These are phyloP conservation scores for Melanotaenia trifasciata DNA, from an alignment of 2,797 vertebrate species.

Conservation along the genomic window DNA sequence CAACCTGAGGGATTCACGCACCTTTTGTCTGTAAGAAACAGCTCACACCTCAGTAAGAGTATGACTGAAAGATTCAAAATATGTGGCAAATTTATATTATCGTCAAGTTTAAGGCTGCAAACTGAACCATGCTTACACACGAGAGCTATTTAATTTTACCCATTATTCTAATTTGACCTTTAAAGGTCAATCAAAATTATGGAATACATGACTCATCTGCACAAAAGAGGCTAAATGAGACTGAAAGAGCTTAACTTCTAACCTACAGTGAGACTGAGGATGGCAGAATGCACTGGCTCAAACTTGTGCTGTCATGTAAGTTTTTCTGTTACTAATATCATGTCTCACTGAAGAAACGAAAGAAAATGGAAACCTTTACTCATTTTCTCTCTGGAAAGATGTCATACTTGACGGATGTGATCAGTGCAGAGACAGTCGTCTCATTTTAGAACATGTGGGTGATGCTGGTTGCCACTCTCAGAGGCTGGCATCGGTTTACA, in stretches of 20 bases:
- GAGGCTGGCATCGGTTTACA: slow-evolving; percentile 56
- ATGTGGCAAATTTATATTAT: too few relatives aligned
- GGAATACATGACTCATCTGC: not conserved
- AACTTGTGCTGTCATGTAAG: not conserved
- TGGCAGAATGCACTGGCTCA: too few relatives aligned
- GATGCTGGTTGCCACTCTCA: slow-evolving; percentile 39
- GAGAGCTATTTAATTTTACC: too few relatives aligned
- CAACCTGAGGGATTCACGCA: too few relatives aligned
- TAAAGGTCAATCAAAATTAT: not conserved
- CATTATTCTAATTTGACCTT: not conserved
- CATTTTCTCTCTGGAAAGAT: slow-evolving; percentile 4
- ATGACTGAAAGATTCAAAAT: too few relatives aligned
- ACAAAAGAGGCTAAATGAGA: too few relatives aligned
- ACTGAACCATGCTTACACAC: too few relatives aligned
- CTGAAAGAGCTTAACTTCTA: not conserved
- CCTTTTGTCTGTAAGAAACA: too few relatives aligned
- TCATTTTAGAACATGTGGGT: slow-evolving; percentile 50
- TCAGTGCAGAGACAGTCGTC: slow-evolving; percentile 47
- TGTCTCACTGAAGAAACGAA: not conserved
- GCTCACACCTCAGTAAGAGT: too few relatives aligned
- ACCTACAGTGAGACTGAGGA: too few relatives aligned
- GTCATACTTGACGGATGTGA: slow-evolving; percentile 13
- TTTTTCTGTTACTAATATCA: not conserved
- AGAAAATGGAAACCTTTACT: not conserved
- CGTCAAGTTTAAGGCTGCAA: too few relatives aligned